These are phyloP conservation scores for Pherbina coryleti DNA, from an alignment of 2,888 invertebrate species.

Conservation along the genomic window DNA sequence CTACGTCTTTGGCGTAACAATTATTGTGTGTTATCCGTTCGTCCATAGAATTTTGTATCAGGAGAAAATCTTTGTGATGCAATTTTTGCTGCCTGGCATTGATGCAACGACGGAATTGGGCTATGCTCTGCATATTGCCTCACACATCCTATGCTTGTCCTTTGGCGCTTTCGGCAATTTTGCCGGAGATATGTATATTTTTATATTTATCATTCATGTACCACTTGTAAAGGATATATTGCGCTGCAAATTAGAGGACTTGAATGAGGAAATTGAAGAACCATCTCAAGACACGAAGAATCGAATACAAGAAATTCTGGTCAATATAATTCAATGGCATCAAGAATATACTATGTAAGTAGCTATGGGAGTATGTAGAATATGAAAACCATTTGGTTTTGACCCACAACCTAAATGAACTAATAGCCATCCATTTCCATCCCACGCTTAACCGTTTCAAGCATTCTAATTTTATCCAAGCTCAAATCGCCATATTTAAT, in stretches of 20 bases:
- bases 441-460: no score
- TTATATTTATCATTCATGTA: constrained; percentile 19
- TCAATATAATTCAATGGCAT: constrained; percentile 25
- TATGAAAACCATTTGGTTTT: no score
- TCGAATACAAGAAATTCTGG: neutral
- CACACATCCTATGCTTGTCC: constrained; percentile 29
- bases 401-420: no score
- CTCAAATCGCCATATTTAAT: no score
- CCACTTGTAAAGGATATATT: constrained; percentile 16
- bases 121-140: constrained; percentile 9
- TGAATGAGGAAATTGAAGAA: constrained; percentile 3
- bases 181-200: constrained; percentile 38
- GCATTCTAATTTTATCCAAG: no score
- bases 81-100: constrained; percentile 37
- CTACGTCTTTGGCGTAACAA: neutral
- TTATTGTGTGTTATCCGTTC: neutral
- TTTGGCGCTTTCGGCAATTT: constrained; percentile 40
- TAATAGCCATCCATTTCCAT: no score
- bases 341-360: constrained; percentile 20
- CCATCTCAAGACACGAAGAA: neutral
- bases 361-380: no score
- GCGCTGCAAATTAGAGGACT: neutral
- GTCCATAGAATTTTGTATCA: neutral
- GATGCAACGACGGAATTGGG: constrained; percentile 24
- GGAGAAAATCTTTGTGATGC: constrained; percentile 36